Evolutionary conservation across 37 sponge, comb jelly and placozoan genomes (phyloP).

Genomic region (Cliona cf. orientalis): DNA sequence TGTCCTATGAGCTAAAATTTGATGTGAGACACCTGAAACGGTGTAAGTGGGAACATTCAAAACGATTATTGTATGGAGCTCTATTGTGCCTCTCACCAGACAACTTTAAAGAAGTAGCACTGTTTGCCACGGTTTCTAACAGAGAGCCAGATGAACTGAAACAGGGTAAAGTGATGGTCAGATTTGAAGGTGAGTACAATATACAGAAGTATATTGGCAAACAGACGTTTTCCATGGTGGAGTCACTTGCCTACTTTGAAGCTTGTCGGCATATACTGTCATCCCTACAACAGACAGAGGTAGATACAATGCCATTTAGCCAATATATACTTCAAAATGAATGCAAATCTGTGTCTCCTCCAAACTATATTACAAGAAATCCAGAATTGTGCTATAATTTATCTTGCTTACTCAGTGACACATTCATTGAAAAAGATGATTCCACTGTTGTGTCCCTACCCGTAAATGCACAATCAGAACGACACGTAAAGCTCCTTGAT

Average conservation of each 20-base stretch:
- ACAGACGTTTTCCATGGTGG: conserved; percentile 64
- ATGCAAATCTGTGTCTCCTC: conserved; percentile 29
- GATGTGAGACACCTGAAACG: conserved; percentile 28
- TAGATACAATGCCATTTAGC: conserved; percentile 85
- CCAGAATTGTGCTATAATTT: background rate
- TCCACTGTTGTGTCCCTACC: background rate
- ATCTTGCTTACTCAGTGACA: background rate
- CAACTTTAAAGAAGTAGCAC: conserved; percentile 24
- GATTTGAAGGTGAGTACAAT: background rate
- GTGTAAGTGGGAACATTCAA: conserved; percentile 72
- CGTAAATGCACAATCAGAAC: background rate
- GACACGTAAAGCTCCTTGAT: conserved; percentile 27
- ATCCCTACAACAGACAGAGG: conserved; percentile 72
- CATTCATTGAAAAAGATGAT: background rate
- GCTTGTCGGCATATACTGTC: conserved; percentile 80
- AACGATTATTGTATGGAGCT: conserved; percentile 83
- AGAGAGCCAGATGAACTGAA: conserved; percentile 65
- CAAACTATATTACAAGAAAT: conserved; percentile 17
- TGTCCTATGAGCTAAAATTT: conserved; percentile 68
- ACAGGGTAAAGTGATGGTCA: conserved; percentile 35
- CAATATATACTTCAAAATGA: conserved; percentile 59
- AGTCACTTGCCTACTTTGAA: conserved; percentile 91
- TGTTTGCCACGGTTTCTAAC: conserved; percentile 82
- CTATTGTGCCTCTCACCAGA: conserved; percentile 80
- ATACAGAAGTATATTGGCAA: background rate